These are phyloP conservation scores for Pseudopleuronectes americanus DNA, from an alignment of 2,797 vertebrate genomes.

Conservation along the genomic window DNA sequence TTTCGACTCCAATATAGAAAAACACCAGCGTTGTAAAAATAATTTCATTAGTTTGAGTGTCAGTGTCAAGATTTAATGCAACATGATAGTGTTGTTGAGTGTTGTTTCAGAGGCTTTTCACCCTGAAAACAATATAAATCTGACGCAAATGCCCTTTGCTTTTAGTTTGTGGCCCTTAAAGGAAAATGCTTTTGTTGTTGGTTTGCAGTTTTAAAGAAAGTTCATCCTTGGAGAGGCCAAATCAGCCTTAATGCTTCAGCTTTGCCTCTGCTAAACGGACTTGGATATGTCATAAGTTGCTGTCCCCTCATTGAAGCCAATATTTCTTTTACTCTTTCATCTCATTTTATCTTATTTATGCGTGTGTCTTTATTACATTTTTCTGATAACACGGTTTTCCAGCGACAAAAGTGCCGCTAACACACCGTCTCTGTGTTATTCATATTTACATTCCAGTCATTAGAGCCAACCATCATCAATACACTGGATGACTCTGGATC, in stretches of 20 bases:
- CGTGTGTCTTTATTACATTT: slow-evolving; percentile 7
- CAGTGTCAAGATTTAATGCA: not conserved
- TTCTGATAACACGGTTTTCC: slow-evolving; percentile 2
- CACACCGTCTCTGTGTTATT: slow-evolving; percentile 41
- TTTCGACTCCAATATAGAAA: not conserved
- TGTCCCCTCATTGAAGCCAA: slow-evolving; percentile 6
- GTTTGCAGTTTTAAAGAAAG: not conserved
- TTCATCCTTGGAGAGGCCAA: slow-evolving; percentile 7
- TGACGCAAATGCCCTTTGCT: not conserved
- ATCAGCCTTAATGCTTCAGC: not conserved
- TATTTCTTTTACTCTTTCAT: not conserved
- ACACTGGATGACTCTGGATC: slow-evolving; percentile 59
- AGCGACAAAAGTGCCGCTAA: slow-evolving; percentile 13
- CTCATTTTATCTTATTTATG: slow-evolving; percentile 1
- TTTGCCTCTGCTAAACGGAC: slow-evolving; percentile 3
- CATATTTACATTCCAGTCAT: slow-evolving; percentile 58
- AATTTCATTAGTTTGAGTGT: not conserved
- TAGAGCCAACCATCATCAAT: slow-evolving; percentile 59
- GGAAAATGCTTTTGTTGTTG: not conserved
- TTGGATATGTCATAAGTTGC: not conserved
- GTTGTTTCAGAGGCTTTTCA: slow-evolving; percentile 12
- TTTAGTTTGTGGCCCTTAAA: slow-evolving; percentile 4
- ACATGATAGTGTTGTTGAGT: slow-evolving; percentile 1
- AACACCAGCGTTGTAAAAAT: not conserved
- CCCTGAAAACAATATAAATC: slow-evolving; percentile 11